Conservation (phyloP, 2,888 invertebrate species). For the Alcis repandata region DNA sequence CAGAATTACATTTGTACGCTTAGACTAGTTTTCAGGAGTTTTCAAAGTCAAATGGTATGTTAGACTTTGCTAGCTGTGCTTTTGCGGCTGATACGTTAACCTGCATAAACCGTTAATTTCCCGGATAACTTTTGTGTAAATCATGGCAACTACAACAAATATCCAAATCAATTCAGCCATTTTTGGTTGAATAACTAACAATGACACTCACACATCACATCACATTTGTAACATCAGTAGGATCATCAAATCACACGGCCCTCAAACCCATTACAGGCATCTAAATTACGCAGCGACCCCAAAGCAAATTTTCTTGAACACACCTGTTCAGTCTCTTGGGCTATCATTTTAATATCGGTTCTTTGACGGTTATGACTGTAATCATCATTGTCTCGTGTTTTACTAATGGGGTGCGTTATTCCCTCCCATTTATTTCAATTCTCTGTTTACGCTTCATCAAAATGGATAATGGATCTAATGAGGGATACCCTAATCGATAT, state of each 20-base stretch:
- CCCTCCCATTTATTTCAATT: constrained; percentile 37
- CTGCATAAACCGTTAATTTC: too few species aligned
- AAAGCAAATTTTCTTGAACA: constrained; percentile 15
- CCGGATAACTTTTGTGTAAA: too few species aligned
- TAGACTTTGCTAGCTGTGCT: too few species aligned
- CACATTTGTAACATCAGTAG: neutral
- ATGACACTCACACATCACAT: neutral
- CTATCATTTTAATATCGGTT: constrained; percentile 41
- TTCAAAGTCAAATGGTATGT: too few species aligned
- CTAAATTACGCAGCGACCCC: constrained; percentile 16
- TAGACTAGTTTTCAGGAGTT: too few species aligned
- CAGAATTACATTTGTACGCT: too few species aligned
- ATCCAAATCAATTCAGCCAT: too few species aligned
- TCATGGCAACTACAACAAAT: too few species aligned
- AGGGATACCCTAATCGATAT: neutral
- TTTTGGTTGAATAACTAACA: too few species aligned
- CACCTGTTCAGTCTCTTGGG: constrained; percentile 20
- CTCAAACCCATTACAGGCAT: neutral
- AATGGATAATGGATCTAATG: constrained; percentile 33
- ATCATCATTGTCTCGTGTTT: constrained; percentile 38
- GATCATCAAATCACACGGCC: neutral
- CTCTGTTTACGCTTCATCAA: constrained; percentile 39
- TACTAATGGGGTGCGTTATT: constrained; percentile 33
- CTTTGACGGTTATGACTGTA: constrained; percentile 37
- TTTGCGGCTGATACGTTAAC: too few species aligned